phyloP scores from a whole-genome alignment of 2,797 vertebrate species.

The Knipowitschia caucasica region DNA sequence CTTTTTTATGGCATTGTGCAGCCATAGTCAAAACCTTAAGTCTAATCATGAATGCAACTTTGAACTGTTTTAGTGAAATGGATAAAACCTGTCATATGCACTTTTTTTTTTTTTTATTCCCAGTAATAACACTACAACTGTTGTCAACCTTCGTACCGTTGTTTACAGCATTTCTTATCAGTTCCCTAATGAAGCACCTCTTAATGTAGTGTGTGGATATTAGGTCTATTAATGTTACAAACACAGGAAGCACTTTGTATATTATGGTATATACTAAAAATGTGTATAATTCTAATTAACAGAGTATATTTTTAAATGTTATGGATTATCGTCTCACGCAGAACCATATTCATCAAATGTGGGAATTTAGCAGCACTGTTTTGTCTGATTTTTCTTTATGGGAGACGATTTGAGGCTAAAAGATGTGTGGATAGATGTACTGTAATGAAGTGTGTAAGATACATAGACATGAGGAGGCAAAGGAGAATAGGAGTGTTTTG shows the following conservation, averaged over 20 bases:
- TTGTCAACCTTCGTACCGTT: slow-evolving; percentile 45
- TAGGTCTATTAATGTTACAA: slow-evolving; percentile 50
- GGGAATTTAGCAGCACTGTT: slow-evolving; percentile 47
- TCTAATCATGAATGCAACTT: too few species aligned
- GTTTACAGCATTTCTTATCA: slow-evolving; percentile 52
- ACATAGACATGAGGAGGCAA: slow-evolving; percentile 34
- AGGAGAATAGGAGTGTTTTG: slow-evolving; percentile 37
- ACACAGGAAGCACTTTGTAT: slow-evolving; percentile 70
- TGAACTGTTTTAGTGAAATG: too few species aligned
- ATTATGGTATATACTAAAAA: slow-evolving; percentile 17
- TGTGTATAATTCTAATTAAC: slow-evolving; percentile 47
- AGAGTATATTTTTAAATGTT: slow-evolving; percentile 29
- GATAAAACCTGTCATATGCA: too few species aligned
- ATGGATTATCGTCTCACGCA: slow-evolving; percentile 34
- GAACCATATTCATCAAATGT: slow-evolving; percentile 46
- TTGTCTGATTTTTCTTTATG: slow-evolving; percentile 47
- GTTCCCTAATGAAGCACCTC: slow-evolving; percentile 32
- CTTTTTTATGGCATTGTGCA: too few species aligned
- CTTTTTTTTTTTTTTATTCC: neutral
- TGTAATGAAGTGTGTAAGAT: slow-evolving; percentile 60
- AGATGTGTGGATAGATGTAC: slow-evolving; percentile 54
- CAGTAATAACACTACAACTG: slow-evolving; percentile 11
- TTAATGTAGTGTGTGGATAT: slow-evolving; percentile 38
- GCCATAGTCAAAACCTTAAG: too few species aligned
- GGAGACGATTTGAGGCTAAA: slow-evolving; percentile 58